Evolutionary conservation across 2,888 invertebrate genomes (phyloP), one percentile per base, ranked within the genome.

Genomic region (Xylocampa areola): DNA sequence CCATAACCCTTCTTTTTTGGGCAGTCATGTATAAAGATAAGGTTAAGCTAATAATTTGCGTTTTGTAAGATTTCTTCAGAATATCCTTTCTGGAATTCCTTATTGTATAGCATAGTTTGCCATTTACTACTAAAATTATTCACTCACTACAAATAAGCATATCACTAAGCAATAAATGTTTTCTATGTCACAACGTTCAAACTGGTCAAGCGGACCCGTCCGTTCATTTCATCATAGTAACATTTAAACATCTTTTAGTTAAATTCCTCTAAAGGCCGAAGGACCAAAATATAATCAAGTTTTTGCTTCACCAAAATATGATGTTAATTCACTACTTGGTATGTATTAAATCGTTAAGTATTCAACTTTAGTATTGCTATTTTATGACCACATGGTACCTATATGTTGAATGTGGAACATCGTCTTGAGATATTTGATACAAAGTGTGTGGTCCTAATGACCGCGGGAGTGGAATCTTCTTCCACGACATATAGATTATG

Each of bases 401-500:
- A 54, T 44, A 48, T 45, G 64, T 71, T 76, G 66, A 66, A 84
- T 79, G 82, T 84, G 71, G 84, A 68, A 73, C 82, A 63, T 61
- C 53, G 70, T 55, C 63, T 70, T 59, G 44, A 68, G 73, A 70
- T 70, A 79, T 67, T 71, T 61, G 67, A 75, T 77, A 62, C 32
- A 43, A 27, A 36, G 13, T 35, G 59, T 39, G 69, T 50, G 66
- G 71, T 30, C 25, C 8, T 17, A 77, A 33, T 73, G 54, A 21
- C 0, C 53, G 81, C 78, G 76, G 43, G 32, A n/a, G n/a, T n/a
- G n/a, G n/a, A n/a, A n/a, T n/a, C n/a, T n/a, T n/a, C n/a, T n/a
- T n/a, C n/a, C n/a, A n/a, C n/a, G n/a, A n/a, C n/a, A n/a, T n/a
- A n/a, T n/a, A n/a, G n/a, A n/a, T n/a, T n/a, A n/a, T n/a, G n/a